These are phyloP conservation scores for Gorsachius goisagi DNA, from an alignment of 2,113 vertebrate species.

Conservation along the genomic window DNA sequence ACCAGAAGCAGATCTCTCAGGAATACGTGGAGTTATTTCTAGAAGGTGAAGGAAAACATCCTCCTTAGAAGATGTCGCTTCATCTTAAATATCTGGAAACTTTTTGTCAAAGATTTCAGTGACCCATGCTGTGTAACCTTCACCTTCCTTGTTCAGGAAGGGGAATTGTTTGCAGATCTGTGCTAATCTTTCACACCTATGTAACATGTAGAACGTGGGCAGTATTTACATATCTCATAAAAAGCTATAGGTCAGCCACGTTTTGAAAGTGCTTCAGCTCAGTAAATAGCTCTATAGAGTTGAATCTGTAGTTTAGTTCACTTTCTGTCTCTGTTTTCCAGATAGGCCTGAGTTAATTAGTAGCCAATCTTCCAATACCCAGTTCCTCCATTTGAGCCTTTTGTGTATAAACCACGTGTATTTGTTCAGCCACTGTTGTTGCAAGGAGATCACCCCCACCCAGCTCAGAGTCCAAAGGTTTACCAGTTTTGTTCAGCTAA, in stretches of 20 bases:
- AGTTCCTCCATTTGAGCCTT: not conserved
- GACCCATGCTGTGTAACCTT: not conserved
- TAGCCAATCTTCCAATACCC: not conserved
- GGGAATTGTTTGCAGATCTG: not conserved
- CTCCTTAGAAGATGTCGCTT: not conserved
- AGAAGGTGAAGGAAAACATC: not conserved
- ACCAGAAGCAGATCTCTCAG: not conserved
- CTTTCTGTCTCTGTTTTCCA: not conserved
- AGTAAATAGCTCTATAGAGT: not conserved
- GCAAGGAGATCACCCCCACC: not conserved
- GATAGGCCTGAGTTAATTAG: not conserved
- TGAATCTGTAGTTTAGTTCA: not conserved
- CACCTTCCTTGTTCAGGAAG: not conserved
- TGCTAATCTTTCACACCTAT: not conserved
- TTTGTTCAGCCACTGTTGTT: not conserved
- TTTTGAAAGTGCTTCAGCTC: not conserved
- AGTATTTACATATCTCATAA: not conserved
- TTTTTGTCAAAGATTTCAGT: not conserved
- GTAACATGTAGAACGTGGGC: not conserved
- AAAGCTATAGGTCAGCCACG: not conserved
- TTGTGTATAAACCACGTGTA: not conserved
- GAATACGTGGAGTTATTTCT: not conserved
- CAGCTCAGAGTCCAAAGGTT: slow-evolving; percentile 24
- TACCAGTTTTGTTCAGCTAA: not conserved
- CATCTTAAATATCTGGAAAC: not conserved